These are phyloP conservation scores for Zaprionus capensis DNA, from an alignment of 1,140 invertebrate genomes.

Conservation along the genomic window DNA sequence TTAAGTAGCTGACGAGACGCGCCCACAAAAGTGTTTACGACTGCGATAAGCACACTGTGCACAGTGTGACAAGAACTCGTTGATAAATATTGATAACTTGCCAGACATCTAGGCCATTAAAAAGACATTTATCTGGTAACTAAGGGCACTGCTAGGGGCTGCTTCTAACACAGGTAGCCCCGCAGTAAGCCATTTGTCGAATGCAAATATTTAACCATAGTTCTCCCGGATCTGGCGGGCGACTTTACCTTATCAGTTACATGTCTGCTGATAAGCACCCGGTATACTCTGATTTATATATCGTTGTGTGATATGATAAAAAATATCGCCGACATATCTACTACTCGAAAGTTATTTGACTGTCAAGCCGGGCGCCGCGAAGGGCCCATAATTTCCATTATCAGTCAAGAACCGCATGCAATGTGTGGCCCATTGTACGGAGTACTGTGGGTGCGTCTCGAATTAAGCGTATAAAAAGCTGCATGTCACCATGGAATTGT, in stretches of 20 bases:
- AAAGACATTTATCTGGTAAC: slow-evolving; percentile 6
- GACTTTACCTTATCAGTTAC: slow-evolving; percentile 24
- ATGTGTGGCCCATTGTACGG: background rate
- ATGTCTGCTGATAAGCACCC: slow-evolving; percentile 26
- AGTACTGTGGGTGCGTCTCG: slow-evolving; percentile 13
- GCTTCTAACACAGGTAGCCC: slow-evolving; percentile 40
- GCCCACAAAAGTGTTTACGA: slow-evolving; percentile 20
- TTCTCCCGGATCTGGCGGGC: slow-evolving; percentile 3
- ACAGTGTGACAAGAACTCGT: background rate
- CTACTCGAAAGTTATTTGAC: slow-evolving; percentile 50
- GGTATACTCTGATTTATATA: slow-evolving; percentile 24
- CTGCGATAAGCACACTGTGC: slow-evolving; percentile 32
- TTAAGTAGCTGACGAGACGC: slow-evolving; percentile 37
- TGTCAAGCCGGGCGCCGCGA: slow-evolving; percentile 34
- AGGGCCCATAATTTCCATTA: slow-evolving; percentile 24
- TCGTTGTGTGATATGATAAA: slow-evolving; percentile 10
- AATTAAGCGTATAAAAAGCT: slow-evolving; percentile 19
- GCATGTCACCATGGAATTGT: slow-evolving; percentile 38
- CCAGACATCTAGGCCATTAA: slow-evolving; percentile 60
- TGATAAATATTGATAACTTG: slow-evolving; percentile 23
- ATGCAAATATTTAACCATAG: slow-evolving; percentile 43
- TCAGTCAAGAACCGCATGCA: slow-evolving; percentile 26
- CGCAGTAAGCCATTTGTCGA: slow-evolving; percentile 23
- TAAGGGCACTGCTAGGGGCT: slow-evolving; percentile 48
- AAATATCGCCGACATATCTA: slow-evolving; percentile 32